Conservation (phyloP, 2,888 invertebrate species). For the Oscheius sp. region DNA sequence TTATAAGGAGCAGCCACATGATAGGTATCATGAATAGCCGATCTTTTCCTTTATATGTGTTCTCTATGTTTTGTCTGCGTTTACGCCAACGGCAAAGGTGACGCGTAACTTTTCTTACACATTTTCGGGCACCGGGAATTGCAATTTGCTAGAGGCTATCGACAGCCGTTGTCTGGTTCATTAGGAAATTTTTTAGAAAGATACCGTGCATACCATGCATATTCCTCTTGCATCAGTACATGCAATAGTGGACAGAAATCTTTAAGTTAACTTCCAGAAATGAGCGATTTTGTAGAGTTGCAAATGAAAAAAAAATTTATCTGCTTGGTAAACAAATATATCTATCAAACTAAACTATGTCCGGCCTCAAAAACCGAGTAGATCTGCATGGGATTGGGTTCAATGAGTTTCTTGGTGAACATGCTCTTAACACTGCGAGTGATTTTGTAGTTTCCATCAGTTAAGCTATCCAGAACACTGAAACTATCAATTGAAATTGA, state of each 20-base stretch:
- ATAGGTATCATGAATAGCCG: background rate
- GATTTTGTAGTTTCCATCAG: slow-evolving; percentile 7
- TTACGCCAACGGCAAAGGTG: background rate
- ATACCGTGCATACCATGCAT: too few species aligned
- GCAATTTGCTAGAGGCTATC: too few species aligned
- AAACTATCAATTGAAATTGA: background rate
- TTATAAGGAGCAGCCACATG: background rate
- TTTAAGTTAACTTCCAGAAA: too few species aligned
- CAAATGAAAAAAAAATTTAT: too few species aligned
- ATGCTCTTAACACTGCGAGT: slow-evolving; percentile 15
- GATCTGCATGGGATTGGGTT: slow-evolving; percentile 1
- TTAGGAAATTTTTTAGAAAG: too few species aligned
- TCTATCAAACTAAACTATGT: slow-evolving; percentile 10
- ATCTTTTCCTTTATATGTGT: slow-evolving; percentile 8
- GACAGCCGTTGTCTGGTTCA: too few species aligned
- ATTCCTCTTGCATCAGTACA: too few species aligned
- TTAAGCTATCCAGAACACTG: background rate
- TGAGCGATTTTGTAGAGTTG: too few species aligned
- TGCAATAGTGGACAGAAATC: too few species aligned
- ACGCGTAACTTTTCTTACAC: background rate
- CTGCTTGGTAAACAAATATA: too few species aligned
- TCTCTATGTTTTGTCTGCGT: slow-evolving; percentile 9
- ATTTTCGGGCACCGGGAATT: too few species aligned
- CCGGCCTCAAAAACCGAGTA: slow-evolving; percentile 27
- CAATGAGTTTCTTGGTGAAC: slow-evolving; percentile 27